Percentiles rank a stretch among this genome's conserved stretches.
phyloP scores from a whole-genome alignment of 2,888 invertebrate species.

The Mythimna impura region DNA sequence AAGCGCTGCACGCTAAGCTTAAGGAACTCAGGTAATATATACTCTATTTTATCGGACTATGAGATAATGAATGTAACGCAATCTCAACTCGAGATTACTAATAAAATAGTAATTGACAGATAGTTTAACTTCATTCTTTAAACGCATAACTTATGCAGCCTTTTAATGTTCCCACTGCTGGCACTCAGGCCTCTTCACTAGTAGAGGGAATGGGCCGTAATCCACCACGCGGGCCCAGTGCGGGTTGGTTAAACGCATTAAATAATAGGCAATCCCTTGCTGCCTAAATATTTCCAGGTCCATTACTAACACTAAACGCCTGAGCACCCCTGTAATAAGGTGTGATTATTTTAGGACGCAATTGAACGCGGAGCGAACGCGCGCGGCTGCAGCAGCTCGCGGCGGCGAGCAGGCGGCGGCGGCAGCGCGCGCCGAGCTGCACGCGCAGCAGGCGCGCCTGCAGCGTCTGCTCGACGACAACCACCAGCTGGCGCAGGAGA shows the following conservation, averaged over 20 bases:
- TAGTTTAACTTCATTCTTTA: no score
- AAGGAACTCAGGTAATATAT: slow-evolving; percentile 50
- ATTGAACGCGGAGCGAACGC: slow-evolving; percentile 92
- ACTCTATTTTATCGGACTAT: no score
- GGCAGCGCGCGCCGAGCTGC: slow-evolving; percentile 91
- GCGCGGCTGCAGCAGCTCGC: slow-evolving; percentile 90
- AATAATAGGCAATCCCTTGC: no score
- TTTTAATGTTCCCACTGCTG: no score
- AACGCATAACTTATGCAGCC: no score
- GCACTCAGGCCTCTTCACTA: no score
- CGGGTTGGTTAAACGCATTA: no score
- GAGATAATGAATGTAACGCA: no score
- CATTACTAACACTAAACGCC: not conserved
- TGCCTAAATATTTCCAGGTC: not conserved
- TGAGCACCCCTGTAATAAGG: not conserved
- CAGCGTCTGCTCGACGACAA: slow-evolving; percentile 92
- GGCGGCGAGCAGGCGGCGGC: slow-evolving; percentile 91
- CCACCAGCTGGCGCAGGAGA: slow-evolving; percentile 91
- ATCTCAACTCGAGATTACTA: no score
- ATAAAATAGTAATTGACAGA: no score
- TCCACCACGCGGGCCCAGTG: no score
- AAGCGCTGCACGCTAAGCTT: slow-evolving; percentile 68
- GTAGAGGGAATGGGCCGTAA: no score
- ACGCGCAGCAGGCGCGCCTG: slow-evolving; percentile 91
- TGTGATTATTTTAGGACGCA: slow-evolving; percentile 81